Evolutionary conservation across 2,888 invertebrate genomes (phyloP), one percentile per base, ranked within the genome.

Genomic region (Neoscelio sp.): DNA sequence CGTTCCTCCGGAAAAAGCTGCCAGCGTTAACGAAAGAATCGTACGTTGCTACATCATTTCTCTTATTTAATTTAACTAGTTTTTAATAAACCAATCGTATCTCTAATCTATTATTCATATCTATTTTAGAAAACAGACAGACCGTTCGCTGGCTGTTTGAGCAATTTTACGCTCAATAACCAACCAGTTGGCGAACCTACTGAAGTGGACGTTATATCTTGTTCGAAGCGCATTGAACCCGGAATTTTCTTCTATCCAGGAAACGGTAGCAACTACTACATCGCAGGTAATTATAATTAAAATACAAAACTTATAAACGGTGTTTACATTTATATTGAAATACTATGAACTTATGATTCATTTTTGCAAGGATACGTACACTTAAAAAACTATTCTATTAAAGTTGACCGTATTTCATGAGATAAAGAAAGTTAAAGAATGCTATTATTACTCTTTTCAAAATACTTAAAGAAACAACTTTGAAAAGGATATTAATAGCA

Each of bases 191-290:
- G 93, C 0, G 92, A 93, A 33, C 93, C 95, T 0, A 90, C 91
- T 0, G 87, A 92, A 42, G 91, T 93, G 62, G 94, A 94, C 38
- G 94, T 96, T 0, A 93, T 95, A 17, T 95, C 95, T 0, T 98
- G 98, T 89, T 94, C 95, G 0, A 94, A 95, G 70, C 92, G 94
- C 74, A 94, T 96, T 10, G 97, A 97, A 88, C 90, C 91, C 1
- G 98, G 98, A 2, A 92, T 95, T 0, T 98, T 95, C 94, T 98
- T 98, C 91, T 94, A 94, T 42, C 93, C 94, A 1, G 94, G 95
- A 70, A 94, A 95, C 68, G 97, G 97, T 54, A 88, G 85, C 56
- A 89, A 89, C 74, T 95, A 93, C 86, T 92, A 95, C 67, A 95
- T 94, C 91, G 92, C 95, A 77, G 87, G 92, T 93, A 89, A 89